These are phyloP conservation scores for Anomalospiza imberbis DNA, from an alignment of 2,797 vertebrate genomes.

Conservation along the genomic window DNA sequence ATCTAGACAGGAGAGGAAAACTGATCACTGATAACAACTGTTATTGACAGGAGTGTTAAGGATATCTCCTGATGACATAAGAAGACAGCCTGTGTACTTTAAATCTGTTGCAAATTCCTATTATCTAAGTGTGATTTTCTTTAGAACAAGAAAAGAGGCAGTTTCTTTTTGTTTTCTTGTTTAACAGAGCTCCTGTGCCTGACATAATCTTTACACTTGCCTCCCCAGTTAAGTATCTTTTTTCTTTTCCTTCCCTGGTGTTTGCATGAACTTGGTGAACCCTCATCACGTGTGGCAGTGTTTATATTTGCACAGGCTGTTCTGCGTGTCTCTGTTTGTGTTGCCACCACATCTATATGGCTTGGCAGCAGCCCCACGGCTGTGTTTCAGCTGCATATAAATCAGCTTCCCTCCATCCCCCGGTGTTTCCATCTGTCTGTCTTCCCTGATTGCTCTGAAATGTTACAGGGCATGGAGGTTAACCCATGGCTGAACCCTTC, in stretches of 20 bases:
- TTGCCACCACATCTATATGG: slow-evolving; percentile 71
- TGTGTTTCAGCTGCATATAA: slow-evolving; percentile 67
- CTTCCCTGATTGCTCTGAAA: slow-evolving; percentile 56
- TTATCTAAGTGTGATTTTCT: background rate
- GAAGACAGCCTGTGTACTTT: background rate
- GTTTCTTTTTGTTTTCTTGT: slow-evolving; percentile 34
- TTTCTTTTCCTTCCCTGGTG: slow-evolving; percentile 55
- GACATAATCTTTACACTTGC: slow-evolving; percentile 46
- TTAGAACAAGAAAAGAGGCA: background rate
- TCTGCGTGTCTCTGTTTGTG: slow-evolving; percentile 72
- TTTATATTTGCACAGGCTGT: slow-evolving; percentile 78
- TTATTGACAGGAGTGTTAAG: background rate
- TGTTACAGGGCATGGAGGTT: slow-evolving; percentile 18
- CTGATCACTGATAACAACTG: background rate
- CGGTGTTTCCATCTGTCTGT: slow-evolving; percentile 59
- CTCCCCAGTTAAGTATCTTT: slow-evolving; percentile 22
- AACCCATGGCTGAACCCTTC: slow-evolving; percentile 30
- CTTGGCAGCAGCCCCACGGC: slow-evolving; percentile 66
- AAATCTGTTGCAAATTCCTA: background rate
- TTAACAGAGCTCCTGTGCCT: slow-evolving; percentile 36
- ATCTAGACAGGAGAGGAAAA: background rate
- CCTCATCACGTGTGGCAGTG: slow-evolving; percentile 67
- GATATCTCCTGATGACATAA: background rate
- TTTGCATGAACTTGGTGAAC: slow-evolving; percentile 77
- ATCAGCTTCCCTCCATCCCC: slow-evolving; percentile 30